Percentiles rank a stretch among this genome's conserved stretches.
These are phyloP conservation scores for Malurus alboscapulatus DNA, from an alignment of 2,113 vertebrate genomes.

Conservation along the genomic window DNA sequence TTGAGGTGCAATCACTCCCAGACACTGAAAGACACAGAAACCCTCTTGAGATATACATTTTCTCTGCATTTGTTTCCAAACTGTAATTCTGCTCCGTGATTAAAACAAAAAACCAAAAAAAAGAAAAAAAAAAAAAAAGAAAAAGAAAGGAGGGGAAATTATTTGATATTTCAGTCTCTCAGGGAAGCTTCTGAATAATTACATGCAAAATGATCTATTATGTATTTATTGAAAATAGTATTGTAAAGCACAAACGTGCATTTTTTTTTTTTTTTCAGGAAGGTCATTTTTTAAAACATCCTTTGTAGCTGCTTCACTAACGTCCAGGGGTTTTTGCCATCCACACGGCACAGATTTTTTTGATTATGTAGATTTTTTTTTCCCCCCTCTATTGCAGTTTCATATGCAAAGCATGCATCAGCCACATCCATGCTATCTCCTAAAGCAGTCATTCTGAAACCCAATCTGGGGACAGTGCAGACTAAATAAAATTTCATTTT, in stretches of 20 bases:
- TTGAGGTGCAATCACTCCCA: slow-evolving; percentile 27
- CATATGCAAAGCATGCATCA: slow-evolving; percentile 87
- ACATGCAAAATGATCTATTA: slow-evolving; percentile 37
- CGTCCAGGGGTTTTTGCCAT: slow-evolving; percentile 71
- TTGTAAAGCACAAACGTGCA: background rate
- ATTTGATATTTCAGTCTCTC: slow-evolving; percentile 19
- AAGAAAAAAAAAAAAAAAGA: background rate
- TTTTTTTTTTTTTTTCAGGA: slow-evolving; percentile 32
- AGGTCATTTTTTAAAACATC: slow-evolving; percentile 56
- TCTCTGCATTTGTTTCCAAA: slow-evolving; percentile 42
- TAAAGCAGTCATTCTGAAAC: slow-evolving; percentile 87
- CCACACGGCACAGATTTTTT: slow-evolving; percentile 79
- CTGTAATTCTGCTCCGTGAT: slow-evolving; percentile 8
- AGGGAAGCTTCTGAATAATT: slow-evolving; percentile 13
- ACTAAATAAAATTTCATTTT: slow-evolving; percentile 93
- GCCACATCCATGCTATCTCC: slow-evolving; percentile 84
- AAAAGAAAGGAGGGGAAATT: background rate
- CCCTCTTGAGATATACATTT: background rate
- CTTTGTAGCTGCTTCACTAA: slow-evolving; percentile 52
- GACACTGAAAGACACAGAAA: slow-evolving; percentile 20
- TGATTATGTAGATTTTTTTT: slow-evolving; percentile 83
- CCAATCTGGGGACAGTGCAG: slow-evolving; percentile 88
- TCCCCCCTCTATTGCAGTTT: slow-evolving; percentile 75
- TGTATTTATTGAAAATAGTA: slow-evolving; percentile 42
- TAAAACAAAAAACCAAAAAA: background rate